Conservation (phyloP, 2,113 vertebrate genomes). For the Sceloporus tristichus region DNA sequence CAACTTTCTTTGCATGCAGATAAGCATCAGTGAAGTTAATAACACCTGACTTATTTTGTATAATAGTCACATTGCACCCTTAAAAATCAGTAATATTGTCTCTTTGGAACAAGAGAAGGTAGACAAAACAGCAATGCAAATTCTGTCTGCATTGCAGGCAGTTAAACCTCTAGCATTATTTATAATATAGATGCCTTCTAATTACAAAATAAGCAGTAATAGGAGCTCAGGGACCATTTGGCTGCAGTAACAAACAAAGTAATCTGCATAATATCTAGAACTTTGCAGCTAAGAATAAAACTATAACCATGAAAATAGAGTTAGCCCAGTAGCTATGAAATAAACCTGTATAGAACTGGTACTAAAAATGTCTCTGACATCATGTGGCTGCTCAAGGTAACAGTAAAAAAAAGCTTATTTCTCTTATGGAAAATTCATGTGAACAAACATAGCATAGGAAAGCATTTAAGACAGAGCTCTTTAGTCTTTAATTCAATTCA, state of each 20-base stretch:
- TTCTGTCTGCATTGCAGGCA: slow-evolving; percentile 42
- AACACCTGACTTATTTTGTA: slow-evolving; percentile 42
- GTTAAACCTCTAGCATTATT: slow-evolving; percentile 30
- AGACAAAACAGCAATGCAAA: neutral
- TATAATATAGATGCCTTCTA: slow-evolving; percentile 24
- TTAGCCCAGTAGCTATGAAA: slow-evolving; percentile 30
- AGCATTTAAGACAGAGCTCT: slow-evolving; percentile 23
- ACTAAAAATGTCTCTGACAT: slow-evolving; percentile 13
- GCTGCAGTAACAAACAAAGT: slow-evolving; percentile 32
- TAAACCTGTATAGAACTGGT: neutral
- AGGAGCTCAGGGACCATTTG: slow-evolving; percentile 31
- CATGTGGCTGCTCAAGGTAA: slow-evolving; percentile 8
- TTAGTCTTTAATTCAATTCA: too few relatives aligned
- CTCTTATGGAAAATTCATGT: slow-evolving; percentile 29
- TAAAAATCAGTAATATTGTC: slow-evolving; percentile 24
- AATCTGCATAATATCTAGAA: slow-evolving; percentile 40
- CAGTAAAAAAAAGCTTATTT: slow-evolving; percentile 44
- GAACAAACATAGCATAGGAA: slow-evolving; percentile 36
- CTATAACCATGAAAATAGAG: slow-evolving; percentile 24
- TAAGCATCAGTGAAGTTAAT: slow-evolving; percentile 42
- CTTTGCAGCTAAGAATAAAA: neutral
- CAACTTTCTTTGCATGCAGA: slow-evolving; percentile 23
- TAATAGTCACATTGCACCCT: slow-evolving; percentile 43
- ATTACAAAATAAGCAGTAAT: neutral
- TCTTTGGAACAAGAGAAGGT: slow-evolving; percentile 30